A percentile compares a stretch with the other conserved stretches of the same genome.
phyloP scores from a whole-genome alignment of 2,113 vertebrate species.

The Colinus virginianus region DNA sequence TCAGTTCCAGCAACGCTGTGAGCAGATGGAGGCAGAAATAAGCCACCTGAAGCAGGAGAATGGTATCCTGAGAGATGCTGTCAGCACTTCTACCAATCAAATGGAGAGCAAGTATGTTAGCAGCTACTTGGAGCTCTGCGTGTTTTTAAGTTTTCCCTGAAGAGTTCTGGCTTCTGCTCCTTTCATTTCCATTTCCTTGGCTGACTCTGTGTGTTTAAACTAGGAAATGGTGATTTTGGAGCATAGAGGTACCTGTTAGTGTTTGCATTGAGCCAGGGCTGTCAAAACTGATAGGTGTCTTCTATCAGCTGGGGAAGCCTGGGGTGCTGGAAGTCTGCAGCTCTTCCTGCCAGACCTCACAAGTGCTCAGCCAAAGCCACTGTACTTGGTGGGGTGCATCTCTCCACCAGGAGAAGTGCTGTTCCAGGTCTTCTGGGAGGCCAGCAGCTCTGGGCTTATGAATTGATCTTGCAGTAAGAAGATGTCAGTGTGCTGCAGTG shows the following conservation, averaged over 20 bases:
- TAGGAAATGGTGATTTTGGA: not conserved
- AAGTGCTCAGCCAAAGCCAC: not conserved
- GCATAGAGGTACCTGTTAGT: not conserved
- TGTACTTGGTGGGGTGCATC: not conserved
- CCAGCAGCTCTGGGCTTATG: not conserved
- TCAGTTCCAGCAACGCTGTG: conserved; percentile 92
- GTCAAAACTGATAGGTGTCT: not conserved
- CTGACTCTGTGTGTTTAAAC: not conserved
- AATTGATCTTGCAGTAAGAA: not conserved
- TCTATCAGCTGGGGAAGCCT: not conserved
- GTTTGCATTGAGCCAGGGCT: not conserved
- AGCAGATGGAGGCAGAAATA: conserved; percentile 95
- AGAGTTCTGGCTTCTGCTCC: conserved; percentile 5
- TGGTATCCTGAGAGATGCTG: conserved; percentile 94
- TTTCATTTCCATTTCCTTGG: not conserved
- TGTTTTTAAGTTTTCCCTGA: not conserved
- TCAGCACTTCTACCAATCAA: conserved; percentile 95
- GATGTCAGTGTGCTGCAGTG: not conserved
- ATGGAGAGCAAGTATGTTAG: conserved; percentile 96
- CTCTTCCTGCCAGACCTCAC: no score
- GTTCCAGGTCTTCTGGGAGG: not conserved
- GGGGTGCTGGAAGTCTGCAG: not conserved
- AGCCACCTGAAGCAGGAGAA: conserved; percentile 96
- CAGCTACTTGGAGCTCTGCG: not conserved
- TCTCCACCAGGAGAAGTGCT: not conserved